Conservation (phyloP, 2,113 vertebrate genomes). For the Upupa epops region DNA sequence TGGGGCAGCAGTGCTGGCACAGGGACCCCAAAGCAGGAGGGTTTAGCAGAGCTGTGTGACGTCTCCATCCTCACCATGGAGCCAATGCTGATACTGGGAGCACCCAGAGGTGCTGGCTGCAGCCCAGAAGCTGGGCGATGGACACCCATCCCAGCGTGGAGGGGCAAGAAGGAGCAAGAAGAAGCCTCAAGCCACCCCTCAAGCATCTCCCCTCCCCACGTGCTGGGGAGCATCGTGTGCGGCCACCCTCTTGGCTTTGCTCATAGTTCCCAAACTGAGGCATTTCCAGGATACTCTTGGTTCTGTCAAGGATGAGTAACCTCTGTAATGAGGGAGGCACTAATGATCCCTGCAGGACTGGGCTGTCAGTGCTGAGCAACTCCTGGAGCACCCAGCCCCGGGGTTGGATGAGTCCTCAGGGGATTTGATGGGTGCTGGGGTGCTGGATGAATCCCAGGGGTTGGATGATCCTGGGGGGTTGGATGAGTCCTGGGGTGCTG, state of each 20-base stretch:
- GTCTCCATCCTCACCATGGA: fast-evolving
- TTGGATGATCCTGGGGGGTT: no score
- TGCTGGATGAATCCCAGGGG: no score
- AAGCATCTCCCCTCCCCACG: not conserved
- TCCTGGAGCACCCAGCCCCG: not conserved
- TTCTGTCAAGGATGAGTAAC: slow-evolving; percentile 42
- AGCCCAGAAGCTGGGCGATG: not conserved
- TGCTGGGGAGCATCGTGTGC: not conserved
- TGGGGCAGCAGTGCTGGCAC: fast-evolving
- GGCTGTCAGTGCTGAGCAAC: slow-evolving; percentile 26
- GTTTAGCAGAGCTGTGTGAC: not conserved
- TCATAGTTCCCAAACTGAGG: not conserved
- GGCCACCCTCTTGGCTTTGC: not conserved
- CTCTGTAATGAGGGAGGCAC: not conserved
- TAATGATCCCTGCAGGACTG: slow-evolving; percentile 21
- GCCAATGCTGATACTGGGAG: not conserved
- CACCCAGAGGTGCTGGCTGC: not conserved
- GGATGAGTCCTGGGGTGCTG: no score
- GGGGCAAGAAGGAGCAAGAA: fast-evolving
- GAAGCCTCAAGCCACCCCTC: not conserved
- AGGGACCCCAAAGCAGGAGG: not conserved
- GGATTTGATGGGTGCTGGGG: no score
- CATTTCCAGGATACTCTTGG: slow-evolving; percentile 65
- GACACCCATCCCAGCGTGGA: fast-evolving
- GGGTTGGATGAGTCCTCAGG: not conserved